phyloP scores from a whole-genome alignment of 2,113 vertebrate genomes.

The Aythya baeri region DNA sequence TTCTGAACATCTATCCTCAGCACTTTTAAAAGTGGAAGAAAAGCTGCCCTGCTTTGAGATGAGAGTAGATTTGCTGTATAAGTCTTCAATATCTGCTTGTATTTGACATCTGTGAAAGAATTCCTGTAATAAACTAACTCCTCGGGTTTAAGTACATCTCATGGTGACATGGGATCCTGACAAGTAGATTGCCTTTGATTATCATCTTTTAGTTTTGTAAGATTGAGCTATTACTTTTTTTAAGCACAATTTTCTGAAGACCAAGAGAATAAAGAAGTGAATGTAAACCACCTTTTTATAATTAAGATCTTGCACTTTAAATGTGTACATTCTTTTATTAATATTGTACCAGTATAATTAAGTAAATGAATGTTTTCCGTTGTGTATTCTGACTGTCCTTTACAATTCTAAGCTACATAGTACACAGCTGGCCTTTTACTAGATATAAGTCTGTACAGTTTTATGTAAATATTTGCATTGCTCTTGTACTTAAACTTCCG shows the following conservation, averaged over 20 bases:
- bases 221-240: background rate
- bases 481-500: background rate
- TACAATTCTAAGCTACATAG: background rate
- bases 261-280: background rate
- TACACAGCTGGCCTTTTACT: background rate
- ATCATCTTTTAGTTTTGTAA: background rate
- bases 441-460: background rate
- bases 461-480: background rate
- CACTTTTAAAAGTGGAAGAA: background rate
- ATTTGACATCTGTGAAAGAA: background rate
- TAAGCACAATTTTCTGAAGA: background rate
- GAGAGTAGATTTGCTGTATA: background rate
- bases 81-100: background rate
- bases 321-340: background rate
- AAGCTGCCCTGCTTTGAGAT: background rate
- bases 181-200: background rate
- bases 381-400: background rate
- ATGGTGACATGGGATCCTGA: background rate
- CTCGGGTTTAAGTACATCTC: background rate
- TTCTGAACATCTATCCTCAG: background rate
- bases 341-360: background rate
- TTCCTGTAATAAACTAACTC: background rate
- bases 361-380: background rate
- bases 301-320: background rate
- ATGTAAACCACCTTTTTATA: background rate